phyloP scores from a whole-genome alignment of 2,888 invertebrate genomes.

The Agriopis marginaria region DNA sequence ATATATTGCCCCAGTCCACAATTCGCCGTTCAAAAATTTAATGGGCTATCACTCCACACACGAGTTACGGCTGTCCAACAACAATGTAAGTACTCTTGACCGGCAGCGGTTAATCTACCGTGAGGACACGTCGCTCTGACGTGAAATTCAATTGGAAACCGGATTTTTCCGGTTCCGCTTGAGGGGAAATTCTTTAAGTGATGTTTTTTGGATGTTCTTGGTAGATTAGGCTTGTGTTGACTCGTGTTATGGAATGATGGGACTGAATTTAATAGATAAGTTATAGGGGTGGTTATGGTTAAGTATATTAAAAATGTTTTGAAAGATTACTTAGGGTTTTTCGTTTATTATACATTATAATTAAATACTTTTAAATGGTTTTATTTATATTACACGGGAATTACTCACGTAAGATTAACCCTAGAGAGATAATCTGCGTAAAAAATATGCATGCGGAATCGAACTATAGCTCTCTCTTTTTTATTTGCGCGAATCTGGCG shows the following conservation, averaged over 20 bases:
- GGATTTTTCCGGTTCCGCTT: conserved; percentile 57
- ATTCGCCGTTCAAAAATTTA: conserved; percentile 32
- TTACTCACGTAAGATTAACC: too few relatives aligned
- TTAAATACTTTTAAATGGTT: too few relatives aligned
- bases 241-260: conserved; percentile 4
- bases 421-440: too few relatives aligned
- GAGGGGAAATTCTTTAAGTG: conserved; percentile 69
- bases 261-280: conserved; percentile 14
- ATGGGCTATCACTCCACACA: conserved; percentile 60
- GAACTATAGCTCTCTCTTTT: too few relatives aligned
- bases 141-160: conserved; percentile 80
- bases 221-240: conserved; percentile 63
- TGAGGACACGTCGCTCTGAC: conserved; percentile 68
- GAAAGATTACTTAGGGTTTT: too few relatives aligned
- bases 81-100: conserved; percentile 40
- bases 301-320: too few relatives aligned
- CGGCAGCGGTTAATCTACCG: conserved; percentile 71
- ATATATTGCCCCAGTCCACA: background rate
- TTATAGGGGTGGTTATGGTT: background rate
- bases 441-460: too few relatives aligned
- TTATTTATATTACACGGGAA: too few relatives aligned
- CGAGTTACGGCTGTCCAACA: conserved; percentile 64
- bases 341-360: too few relatives aligned
- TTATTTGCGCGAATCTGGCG: too few relatives aligned
- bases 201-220: conserved; percentile 73